phyloP scores from a whole-genome alignment of 1,140 invertebrate species.

The Hormaphis cornu region DNA sequence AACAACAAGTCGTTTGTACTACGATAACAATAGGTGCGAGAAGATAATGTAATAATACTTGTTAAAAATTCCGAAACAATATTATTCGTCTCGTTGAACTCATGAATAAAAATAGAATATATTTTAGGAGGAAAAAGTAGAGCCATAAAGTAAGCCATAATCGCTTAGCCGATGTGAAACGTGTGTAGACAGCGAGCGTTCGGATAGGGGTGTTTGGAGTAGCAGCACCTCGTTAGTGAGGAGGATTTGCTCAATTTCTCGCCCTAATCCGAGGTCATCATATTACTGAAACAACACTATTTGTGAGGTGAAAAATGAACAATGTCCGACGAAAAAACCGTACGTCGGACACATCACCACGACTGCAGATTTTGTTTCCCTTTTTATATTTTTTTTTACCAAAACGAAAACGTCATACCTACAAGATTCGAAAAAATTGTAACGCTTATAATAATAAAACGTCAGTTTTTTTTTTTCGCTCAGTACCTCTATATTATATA shows the following conservation, averaged over 20 bases:
- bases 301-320: neutral
- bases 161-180: neutral
- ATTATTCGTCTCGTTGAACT: neutral
- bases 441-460: no score
- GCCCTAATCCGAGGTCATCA: conserved; percentile 5
- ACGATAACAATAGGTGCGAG: no score
- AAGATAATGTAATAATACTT: neutral
- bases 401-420: neutral
- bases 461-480: no score
- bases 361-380: neutral
- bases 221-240: conserved; percentile 6
- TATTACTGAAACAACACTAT: conserved; percentile 1
- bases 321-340: neutral
- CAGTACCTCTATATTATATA: no score
- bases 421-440: neutral
- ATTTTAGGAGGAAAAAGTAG: neutral
- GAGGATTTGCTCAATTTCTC: conserved; percentile 1
- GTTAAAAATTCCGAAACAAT: neutral
- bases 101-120: neutral
- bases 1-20: no score
- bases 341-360: neutral
- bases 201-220: neutral
- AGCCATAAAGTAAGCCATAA: neutral
- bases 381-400: neutral
- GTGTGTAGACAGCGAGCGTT: neutral